Conservation (phyloP, 2,113 vertebrate species). For the Psephotus haematonotus region DNA sequence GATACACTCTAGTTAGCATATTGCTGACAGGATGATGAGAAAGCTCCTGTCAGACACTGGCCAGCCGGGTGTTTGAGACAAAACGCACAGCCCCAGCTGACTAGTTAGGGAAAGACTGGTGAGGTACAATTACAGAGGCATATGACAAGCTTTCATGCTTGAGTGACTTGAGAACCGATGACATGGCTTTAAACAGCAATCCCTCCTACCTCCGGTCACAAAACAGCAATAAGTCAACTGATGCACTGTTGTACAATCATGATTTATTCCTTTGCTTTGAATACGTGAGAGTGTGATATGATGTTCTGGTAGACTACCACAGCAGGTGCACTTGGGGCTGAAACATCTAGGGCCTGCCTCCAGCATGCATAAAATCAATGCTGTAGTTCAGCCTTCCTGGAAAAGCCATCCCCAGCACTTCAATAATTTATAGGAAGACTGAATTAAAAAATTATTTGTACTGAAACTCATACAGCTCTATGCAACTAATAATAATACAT, state of each 20-base stretch:
- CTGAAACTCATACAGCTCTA: not conserved
- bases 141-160: conserved; percentile 94
- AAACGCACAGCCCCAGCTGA: conserved; percentile 88
- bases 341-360: conserved; percentile 72
- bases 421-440: not conserved
- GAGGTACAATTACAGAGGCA: conserved; percentile 90
- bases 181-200: conserved; percentile 86
- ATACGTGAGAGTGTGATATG: conserved; percentile 74
- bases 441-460: conserved; percentile 9
- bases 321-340: conserved; percentile 81
- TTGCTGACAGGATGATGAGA: conserved; percentile 93
- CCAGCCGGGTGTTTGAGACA: conserved; percentile 76
- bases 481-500: not conserved
- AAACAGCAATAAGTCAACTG: conserved; percentile 93
- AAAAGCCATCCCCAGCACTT: not conserved
- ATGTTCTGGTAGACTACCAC: conserved; percentile 84
- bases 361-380: conserved; percentile 75
- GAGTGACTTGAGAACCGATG: conserved; percentile 82
- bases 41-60: conserved; percentile 89
- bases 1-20: conserved; percentile 93
- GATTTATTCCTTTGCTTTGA: conserved; percentile 94
- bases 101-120: conserved; percentile 91
- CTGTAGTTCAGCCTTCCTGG: not conserved
- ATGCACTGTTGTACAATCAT: conserved; percentile 92
- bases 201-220: conserved; percentile 86